Percentiles rank a stretch among this genome's conserved stretches.
Evolutionary conservation across 2,113 vertebrate genomes (phyloP).

Genomic region (Dasyornis broadbenti): DNA sequence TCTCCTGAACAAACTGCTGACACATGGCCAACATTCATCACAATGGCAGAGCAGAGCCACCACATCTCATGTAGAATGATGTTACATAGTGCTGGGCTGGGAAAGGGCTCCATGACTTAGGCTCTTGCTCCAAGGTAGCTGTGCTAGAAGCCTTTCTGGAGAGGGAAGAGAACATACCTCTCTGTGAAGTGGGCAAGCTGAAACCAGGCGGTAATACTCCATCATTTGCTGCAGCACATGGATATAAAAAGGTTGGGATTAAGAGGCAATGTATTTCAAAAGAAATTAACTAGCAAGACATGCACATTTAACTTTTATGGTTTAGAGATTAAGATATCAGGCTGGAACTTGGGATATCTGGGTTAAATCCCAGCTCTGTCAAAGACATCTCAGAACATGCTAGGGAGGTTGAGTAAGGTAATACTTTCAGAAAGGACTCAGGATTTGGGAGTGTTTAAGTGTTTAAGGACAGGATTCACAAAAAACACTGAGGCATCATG

Average conservation of each 20-base stretch:
- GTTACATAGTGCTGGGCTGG: neutral
- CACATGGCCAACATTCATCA: neutral
- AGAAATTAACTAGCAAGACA: neutral
- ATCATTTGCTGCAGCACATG: neutral
- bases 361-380: conserved; percentile 30
- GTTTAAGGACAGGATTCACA: neutral
- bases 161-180: neutral
- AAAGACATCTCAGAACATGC: neutral
- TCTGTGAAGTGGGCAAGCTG: neutral
- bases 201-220: neutral
- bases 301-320: neutral
- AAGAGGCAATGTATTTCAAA: neutral
- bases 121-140: neutral
- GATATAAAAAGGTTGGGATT: conserved; percentile 7
- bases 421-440: neutral
- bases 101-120: neutral
- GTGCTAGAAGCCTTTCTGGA: neutral
- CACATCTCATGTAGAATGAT: neutral
- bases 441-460: neutral
- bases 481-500: neutral
- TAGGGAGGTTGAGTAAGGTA: neutral
- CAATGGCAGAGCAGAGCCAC: neutral
- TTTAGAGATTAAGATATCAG: conserved; percentile 14
- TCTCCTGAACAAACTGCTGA: neutral
- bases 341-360: neutral